phyloP scores from a whole-genome alignment of 2,113 vertebrate genomes.

The Hemiprocne comata region DNA sequence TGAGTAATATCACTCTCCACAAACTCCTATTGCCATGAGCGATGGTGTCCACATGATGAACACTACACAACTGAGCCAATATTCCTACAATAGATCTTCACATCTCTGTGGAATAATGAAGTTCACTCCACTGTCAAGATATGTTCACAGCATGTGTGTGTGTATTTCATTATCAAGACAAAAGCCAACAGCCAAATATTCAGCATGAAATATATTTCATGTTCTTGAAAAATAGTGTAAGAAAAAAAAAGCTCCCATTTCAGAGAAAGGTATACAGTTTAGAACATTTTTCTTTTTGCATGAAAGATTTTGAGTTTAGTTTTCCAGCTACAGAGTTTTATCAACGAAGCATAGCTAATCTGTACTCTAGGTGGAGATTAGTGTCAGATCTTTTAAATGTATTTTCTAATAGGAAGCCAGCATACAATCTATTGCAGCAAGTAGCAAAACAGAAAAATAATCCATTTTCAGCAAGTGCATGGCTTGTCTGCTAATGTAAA shows the following conservation, averaged over 20 bases:
- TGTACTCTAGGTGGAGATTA: neutral
- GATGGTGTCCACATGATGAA: conserved; percentile 11
- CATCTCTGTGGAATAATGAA: conserved; percentile 9
- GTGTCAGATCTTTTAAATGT: neutral
- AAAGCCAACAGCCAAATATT: conserved; percentile 12
- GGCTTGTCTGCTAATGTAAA: neutral
- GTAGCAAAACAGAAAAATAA: neutral
- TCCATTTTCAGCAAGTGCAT: neutral
- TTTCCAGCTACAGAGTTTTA: neutral
- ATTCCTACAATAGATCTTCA: neutral
- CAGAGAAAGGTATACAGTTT: neutral
- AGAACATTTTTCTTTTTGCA: neutral
- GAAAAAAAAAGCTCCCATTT: conserved; percentile 11
- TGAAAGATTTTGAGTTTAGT: neutral
- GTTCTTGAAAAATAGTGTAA: neutral
- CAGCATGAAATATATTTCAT: neutral
- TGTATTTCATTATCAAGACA: neutral
- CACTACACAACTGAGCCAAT: rapidly evolving
- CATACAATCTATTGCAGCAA: neutral
- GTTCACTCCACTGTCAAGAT: neutral
- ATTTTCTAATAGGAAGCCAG: conserved; percentile 9
- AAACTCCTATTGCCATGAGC: neutral
- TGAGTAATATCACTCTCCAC: neutral
- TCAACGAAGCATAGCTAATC: neutral
- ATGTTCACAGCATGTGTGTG: neutral